Percentiles rank a stretch among this genome's conserved stretches.
Conservation (phyloP, 2,888 invertebrate species). For the Fragum fragum region DNA sequence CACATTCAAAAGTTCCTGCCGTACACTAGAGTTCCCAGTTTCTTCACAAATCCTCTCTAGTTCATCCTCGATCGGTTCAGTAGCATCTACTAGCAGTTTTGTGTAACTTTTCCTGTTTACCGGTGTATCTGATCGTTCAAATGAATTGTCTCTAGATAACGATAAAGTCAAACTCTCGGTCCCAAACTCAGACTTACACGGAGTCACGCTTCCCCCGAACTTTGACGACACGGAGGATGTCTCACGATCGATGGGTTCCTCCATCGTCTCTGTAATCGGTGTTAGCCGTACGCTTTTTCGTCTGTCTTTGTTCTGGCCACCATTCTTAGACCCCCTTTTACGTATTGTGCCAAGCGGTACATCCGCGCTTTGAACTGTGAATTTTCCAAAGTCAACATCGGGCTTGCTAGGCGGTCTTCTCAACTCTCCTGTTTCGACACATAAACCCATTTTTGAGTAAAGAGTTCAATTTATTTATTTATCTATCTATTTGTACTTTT, state of each 20-base stretch:
- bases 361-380: constrained; percentile 49
- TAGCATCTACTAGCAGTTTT: constrained; percentile 14
- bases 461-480: too few species aligned
- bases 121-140: constrained; percentile 39
- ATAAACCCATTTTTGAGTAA: constrained; percentile 32
- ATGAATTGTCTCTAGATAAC: constrained; percentile 28
- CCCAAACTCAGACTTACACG: constrained; percentile 5
- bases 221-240: not conserved
- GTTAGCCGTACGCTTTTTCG: constrained; percentile 46
- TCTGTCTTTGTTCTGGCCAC: constrained; percentile 3
- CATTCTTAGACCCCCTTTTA: not conserved
- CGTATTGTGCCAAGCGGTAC: constrained; percentile 32
- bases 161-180: constrained; percentile 1
- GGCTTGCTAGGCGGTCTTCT: constrained; percentile 3
- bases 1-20: constrained; percentile 17
- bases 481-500: too few species aligned
- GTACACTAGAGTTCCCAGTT: not conserved
- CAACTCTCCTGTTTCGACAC: constrained; percentile 40
- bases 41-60: constrained; percentile 53
- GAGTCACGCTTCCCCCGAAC: not conserved
- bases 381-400: constrained; percentile 44
- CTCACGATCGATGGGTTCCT: constrained; percentile 18
- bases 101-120: not conserved
- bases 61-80: constrained; percentile 50
- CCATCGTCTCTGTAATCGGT: constrained; percentile 54